Conservation (phyloP, 2,113 vertebrate genomes). For the Chrysemys picta region DNA sequence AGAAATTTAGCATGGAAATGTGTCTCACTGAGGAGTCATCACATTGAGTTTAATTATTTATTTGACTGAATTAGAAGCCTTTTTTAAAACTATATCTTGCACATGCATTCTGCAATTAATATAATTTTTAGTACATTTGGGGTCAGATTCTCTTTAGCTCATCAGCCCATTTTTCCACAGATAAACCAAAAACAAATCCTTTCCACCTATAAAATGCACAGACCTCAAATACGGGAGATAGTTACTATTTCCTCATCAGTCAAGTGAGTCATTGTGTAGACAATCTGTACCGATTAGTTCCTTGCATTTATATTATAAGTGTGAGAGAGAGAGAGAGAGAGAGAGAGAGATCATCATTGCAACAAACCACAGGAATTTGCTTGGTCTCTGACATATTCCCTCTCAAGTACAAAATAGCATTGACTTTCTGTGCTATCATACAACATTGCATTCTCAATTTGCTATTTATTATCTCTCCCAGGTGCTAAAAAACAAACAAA, state of each 20-base stretch:
- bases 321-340: not conserved
- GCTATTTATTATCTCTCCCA: not conserved
- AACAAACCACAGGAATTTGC: not conserved
- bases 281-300: not conserved
- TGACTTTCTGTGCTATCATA: rapidly evolving
- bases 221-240: not conserved
- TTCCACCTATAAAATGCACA: not conserved
- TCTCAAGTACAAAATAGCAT: rapidly evolving
- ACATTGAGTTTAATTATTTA: not conserved
- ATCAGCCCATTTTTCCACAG: not conserved
- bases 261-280: not conserved
- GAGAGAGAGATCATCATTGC: not conserved
- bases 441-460: not conserved
- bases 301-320: not conserved
- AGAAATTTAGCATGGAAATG: not conserved
- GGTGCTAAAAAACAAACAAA: not conserved
- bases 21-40: not conserved
- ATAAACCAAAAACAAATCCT: not conserved
- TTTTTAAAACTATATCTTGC: not conserved
- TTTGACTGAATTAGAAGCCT: not conserved
- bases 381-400: not conserved
- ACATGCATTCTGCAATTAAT: not conserved
- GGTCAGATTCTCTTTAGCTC: not conserved
- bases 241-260: not conserved
- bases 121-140: not conserved